Base-by-base conservation (phyloP, 2,797 vertebrate species). In the Artibeus lituratus region DNA sequence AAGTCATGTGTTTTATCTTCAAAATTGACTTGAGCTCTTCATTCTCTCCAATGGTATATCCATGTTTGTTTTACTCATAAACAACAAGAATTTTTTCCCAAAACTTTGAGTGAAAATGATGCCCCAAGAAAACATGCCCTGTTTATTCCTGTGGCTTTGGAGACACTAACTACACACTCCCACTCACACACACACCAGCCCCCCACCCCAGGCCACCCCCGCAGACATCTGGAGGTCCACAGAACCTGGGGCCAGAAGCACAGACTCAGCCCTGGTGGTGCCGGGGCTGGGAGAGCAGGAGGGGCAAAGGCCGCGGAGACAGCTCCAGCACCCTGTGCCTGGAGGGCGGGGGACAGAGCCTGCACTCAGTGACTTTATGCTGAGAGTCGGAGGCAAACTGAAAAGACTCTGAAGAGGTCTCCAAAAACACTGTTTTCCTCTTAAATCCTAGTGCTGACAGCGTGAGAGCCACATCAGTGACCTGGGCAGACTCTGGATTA, bases 51-150 rank as follows among this genome's bases (percentile, higher is more conserved):
- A 65, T 26, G 81, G 67, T 59, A 16, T 42, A 90, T 21, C n/a
- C 49, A 0, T 74, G 85, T 94, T 94, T 96, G 76, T 59, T 91
- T 82, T 78, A 62, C 73, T 95, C 85, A 93, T 70, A 97, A 94
- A 97, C 80, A 94, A 87, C 4, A 81, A 92, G 86, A 49, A 37
- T 47, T 35, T 85, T 85, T 92, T 85, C 37, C 69, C 77, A 94
- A 94, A 96, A 86, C 78, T 87, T 39, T 87, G 21, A 90, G 42
- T 62, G 35, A 93, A 93, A 96, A 94, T 1, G 35, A 62, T 82
- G 72, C 53, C 69, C 65, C 29, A 87, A 53, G 83, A 73, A 96
- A 91, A 55, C 47, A 89, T 49, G 53, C 29, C 72, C 51, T 94
- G 90, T 87, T 93, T 82, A 84, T 69, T 35, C 62, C 59, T 74